Base-by-base conservation (phyloP, 35 echinoderm and acorn worm genomes). In the Apostichopus californicus region DNA sequence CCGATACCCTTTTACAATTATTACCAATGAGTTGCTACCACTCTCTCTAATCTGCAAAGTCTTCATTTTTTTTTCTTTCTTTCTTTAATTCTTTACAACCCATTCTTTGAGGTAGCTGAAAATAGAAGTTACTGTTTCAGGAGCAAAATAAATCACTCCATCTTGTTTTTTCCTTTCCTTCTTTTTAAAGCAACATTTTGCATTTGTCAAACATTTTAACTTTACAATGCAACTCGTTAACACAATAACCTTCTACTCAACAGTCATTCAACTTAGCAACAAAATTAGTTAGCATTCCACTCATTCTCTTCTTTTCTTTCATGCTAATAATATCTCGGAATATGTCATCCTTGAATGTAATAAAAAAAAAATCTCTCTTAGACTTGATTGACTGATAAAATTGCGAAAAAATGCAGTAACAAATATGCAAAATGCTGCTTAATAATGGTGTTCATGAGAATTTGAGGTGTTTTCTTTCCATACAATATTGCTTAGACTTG, bases 91-190 rank as follows among this genome's bases (percentile, higher is more conserved):
- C 5, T 83, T 83, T 55, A 83, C 26, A 34, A 56, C 34, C 34
- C 34, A 46, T 18, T 85, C 14, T 9, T 9, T 85, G 81, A 85
- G 81, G 81, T 85, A 85, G 81, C 55, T 58, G 34, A 23, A 18
- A 59, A 59, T 58, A 55, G 55, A 59, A 85, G 81, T 85, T 85
- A 85, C 81, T 85, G 81, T 85, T 85, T 85, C 55, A 85, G 13
- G 57, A 85, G 55, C 21, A 15, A 20, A 58, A 58, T 58, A 22
- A 3, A 18, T 55, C 55, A 55, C 23, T 46, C 55, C 0, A 54
- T 83, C 55, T 46, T 55, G 34, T 46, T 46, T 46, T 46, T 46
- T 46, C 34, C 34, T 46, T 46, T 46, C 34, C 34, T 46, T 46
- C 34, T 46, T 46, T 46, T 46, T 46, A 46, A 46, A 46, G 34